Percentiles rank a stretch among this genome's conserved stretches.
Evolutionary conservation across 2,113 vertebrate genomes (phyloP).

Genomic region (Sinocyclocheilus grahami): DNA sequence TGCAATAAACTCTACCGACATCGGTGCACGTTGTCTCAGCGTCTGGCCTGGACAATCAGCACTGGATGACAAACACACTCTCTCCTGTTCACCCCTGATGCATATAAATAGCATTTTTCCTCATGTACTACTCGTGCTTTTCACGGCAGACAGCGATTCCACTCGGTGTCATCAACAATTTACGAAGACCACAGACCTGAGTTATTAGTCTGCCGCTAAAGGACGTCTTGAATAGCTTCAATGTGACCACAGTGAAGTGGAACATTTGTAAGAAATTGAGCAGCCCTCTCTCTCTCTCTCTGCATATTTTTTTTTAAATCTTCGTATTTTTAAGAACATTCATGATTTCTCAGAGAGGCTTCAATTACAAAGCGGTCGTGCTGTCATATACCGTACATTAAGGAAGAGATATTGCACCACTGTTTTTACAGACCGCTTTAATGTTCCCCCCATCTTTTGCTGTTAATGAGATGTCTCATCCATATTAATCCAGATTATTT

Average conservation of each 20-base stretch:
- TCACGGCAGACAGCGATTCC: slow-evolving; percentile 49
- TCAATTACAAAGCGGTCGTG: slow-evolving; percentile 28
- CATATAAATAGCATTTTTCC: slow-evolving; percentile 69
- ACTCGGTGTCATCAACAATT: slow-evolving; percentile 42
- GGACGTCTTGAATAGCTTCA: slow-evolving; percentile 35
- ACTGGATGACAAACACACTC: slow-evolving; percentile 57
- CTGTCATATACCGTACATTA: slow-evolving; percentile 38
- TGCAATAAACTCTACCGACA: slow-evolving; percentile 42
- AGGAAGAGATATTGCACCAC: slow-evolving; percentile 11
- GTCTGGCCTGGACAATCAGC: slow-evolving; percentile 29
- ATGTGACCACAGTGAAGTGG: slow-evolving; percentile 27
- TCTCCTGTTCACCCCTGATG: slow-evolving; percentile 64
- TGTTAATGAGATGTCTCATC: slow-evolving; percentile 61
- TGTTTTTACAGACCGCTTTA: slow-evolving; percentile 43
- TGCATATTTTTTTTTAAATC: neutral
- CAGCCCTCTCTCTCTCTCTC: neutral
- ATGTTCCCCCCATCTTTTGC: slow-evolving; percentile 46
- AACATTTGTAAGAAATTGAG: slow-evolving; percentile 48
- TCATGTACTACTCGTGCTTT: slow-evolving; percentile 53
- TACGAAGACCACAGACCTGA: slow-evolving; percentile 53
- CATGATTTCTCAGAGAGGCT: slow-evolving; percentile 3
- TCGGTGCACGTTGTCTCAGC: slow-evolving; percentile 1
- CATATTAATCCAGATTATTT: slow-evolving; percentile 59
- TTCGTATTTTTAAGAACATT: slow-evolving; percentile 21
- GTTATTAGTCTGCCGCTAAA: slow-evolving; percentile 55